Evolutionary conservation across 2,888 invertebrate species (phyloP).

Genomic region (Metacarcinus magister): DNA sequence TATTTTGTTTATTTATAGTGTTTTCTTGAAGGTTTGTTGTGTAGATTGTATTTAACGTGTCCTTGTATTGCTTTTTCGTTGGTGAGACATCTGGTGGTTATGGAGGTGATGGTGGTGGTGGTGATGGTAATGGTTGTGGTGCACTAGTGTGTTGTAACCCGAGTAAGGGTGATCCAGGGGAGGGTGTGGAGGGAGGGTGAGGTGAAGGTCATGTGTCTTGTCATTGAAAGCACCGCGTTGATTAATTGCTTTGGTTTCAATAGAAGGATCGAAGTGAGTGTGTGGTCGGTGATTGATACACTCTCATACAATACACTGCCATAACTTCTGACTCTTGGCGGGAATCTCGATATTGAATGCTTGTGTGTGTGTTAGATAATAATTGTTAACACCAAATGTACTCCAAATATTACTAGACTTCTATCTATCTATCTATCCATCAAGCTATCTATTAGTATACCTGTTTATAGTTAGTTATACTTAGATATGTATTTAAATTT

Average conservation of each 20-base stretch:
- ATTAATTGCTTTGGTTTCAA: not conserved
- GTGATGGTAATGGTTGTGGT: not conserved
- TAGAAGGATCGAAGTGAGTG: not conserved
- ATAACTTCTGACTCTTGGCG: not conserved
- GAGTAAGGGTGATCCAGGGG: not conserved
- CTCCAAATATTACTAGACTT: too few species aligned
- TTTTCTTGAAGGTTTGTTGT: not conserved
- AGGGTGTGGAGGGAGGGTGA: not conserved
- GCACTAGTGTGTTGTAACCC: not conserved
- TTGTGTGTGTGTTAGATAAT: not conserved
- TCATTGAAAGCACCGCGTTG: not conserved
- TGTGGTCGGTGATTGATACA: constrained; percentile 28
- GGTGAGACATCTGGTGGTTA: not conserved
- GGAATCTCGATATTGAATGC: not conserved
- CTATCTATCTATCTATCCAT: too few species aligned
- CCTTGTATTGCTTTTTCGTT: not conserved
- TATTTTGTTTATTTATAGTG: not conserved
- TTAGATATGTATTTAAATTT: too few species aligned
- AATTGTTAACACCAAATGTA: not conserved
- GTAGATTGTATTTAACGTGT: not conserved
- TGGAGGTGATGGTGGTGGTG: not conserved
- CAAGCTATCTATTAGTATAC: too few species aligned
- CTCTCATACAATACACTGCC: not conserved
- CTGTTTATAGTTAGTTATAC: too few species aligned
- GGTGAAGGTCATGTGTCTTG: not conserved